phyloP scores from a whole-genome alignment of 2,113 vertebrate genomes.

The Semnornis frantzii region DNA sequence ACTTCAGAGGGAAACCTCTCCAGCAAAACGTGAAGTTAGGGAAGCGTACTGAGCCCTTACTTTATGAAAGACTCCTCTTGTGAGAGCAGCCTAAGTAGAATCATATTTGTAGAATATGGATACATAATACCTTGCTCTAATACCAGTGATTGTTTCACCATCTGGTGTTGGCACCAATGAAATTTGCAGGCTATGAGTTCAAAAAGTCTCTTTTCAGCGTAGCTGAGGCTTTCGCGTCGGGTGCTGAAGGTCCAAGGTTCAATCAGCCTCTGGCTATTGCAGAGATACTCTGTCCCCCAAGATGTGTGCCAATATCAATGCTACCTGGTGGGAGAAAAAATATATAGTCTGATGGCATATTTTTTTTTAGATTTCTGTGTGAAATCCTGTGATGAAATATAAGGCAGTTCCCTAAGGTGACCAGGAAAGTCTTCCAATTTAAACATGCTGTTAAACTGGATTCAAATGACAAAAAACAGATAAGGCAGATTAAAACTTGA shows the following conservation, averaged over 20 bases:
- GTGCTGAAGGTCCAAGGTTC: background rate
- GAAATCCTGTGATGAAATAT: background rate
- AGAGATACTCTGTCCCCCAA: background rate
- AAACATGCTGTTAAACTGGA: constrained; percentile 45
- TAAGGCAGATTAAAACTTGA: constrained; percentile 50
- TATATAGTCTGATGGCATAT: background rate
- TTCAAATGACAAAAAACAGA: constrained; percentile 53
- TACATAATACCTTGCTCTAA: background rate
- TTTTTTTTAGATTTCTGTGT: background rate
- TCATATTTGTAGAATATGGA: background rate
- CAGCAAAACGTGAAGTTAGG: background rate
- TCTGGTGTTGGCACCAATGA: background rate
- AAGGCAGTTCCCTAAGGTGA: constrained; percentile 37
- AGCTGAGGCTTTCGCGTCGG: background rate
- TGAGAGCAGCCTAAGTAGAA: background rate
- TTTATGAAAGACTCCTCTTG: background rate
- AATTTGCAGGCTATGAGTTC: background rate
- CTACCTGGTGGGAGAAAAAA: background rate
- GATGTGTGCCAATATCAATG: background rate
- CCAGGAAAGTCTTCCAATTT: constrained; percentile 46
- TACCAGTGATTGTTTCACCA: background rate
- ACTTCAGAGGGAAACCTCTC: background rate
- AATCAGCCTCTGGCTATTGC: background rate
- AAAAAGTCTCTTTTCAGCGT: background rate
- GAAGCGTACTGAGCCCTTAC: background rate